Conservation (phyloP, 1,140 invertebrate genomes). For the Trichoplusia ni region DNA sequence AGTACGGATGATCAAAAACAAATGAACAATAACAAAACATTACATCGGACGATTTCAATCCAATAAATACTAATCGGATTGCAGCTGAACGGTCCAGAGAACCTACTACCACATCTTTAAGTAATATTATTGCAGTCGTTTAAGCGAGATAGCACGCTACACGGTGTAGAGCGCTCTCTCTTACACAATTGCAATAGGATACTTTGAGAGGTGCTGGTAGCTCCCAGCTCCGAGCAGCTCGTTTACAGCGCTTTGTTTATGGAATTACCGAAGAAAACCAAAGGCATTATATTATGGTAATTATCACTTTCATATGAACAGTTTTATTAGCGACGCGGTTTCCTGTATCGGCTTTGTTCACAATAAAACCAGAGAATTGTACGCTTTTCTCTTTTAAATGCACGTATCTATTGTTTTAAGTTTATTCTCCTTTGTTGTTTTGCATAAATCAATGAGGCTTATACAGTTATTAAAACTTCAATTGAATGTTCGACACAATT, state of each 20-base stretch:
- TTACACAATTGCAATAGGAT: no score
- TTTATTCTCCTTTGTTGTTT: background rate
- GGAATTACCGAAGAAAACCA: slow-evolving; percentile 6
- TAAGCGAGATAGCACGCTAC: no score
- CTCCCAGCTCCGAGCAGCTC: background rate
- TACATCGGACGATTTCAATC: background rate
- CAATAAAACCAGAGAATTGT: slow-evolving; percentile 1
- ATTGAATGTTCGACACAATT: no score
- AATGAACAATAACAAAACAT: background rate
- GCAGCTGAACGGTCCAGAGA: no score
- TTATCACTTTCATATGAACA: slow-evolving; percentile 23
- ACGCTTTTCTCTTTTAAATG: background rate
- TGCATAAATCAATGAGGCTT: background rate
- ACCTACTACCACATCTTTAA: no score
- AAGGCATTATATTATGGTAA: slow-evolving; percentile 15
- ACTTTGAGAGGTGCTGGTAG: no score
- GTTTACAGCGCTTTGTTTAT: slow-evolving; percentile 4
- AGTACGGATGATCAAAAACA: background rate
- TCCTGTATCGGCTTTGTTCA: slow-evolving; percentile 4
- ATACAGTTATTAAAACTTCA: no score
- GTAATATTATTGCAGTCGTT: no score
- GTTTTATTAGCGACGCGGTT: slow-evolving; percentile 17
- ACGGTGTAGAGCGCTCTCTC: no score
- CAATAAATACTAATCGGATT: slow-evolving; percentile 19
- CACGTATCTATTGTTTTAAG: background rate